Conservation (phyloP, 2,113 vertebrate species). For the Bos javanicus region DNA sequence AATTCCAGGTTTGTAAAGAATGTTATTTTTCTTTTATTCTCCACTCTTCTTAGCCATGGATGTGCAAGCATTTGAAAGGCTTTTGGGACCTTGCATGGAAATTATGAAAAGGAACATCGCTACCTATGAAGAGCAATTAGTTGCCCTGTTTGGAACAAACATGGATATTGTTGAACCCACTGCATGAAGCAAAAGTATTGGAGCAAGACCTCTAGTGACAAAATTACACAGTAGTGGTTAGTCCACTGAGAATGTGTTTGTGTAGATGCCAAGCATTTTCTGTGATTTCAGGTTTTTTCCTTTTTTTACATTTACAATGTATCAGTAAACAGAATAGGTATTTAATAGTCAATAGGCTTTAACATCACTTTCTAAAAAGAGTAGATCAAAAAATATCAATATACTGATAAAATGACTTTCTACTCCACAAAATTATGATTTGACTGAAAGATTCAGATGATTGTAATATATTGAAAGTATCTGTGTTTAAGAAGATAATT, state of each 20-base stretch:
- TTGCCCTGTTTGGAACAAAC: conserved; percentile 94
- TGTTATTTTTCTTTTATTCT: conserved; percentile 46
- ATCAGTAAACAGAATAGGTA: conserved; percentile 74
- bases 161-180: conserved; percentile 93
- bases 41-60: conserved; percentile 89
- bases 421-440: conserved; percentile 73
- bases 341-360: conserved; percentile 70
- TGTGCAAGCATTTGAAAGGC: conserved; percentile 96
- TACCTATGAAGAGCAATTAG: conserved; percentile 97
- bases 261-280: conserved; percentile 88
- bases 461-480: conserved; percentile 80
- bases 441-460: conserved; percentile 78
- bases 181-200: conserved; percentile 84
- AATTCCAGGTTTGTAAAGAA: conserved; percentile 36
- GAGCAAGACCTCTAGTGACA: conserved; percentile 74
- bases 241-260: conserved; percentile 84
- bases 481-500: conserved; percentile 78
- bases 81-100: conserved; percentile 99
- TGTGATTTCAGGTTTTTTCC: conserved; percentile 78
- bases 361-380: conserved; percentile 73
- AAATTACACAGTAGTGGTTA: conserved; percentile 85
- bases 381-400: conserved; percentile 59
- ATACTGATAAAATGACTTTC: conserved; percentile 68
- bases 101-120: conserved; percentile 99
- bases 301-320: conserved; percentile 77